A percentile compares a stretch with the other conserved stretches of the same genome.
Conservation (phyloP, 2,888 invertebrate species). For the Heliconius ismenius region DNA sequence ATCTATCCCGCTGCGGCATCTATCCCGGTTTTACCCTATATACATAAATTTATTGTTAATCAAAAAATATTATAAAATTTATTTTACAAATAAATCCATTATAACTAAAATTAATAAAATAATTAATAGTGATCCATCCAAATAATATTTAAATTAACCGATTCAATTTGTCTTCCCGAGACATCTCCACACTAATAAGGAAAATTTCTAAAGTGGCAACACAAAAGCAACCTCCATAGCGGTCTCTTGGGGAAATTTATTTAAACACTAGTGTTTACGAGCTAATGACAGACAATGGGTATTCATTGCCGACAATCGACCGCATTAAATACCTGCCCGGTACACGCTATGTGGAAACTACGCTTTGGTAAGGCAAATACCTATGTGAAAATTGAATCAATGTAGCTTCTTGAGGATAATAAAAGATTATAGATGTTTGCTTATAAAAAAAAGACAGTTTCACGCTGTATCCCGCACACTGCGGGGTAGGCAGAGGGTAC, state of each 20-base stretch:
- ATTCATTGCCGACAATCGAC: constrained; percentile 45
- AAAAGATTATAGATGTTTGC: not conserved
- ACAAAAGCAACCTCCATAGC: constrained; percentile 55
- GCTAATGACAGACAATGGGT: constrained; percentile 59
- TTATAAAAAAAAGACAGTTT: too few species aligned
- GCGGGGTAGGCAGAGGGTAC: too few species aligned
- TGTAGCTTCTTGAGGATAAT: not conserved
- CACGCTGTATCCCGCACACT: too few species aligned
- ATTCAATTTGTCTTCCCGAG: constrained; percentile 16
- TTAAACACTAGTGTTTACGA: constrained; percentile 65
- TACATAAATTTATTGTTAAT: not conserved
- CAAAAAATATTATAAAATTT: not conserved
- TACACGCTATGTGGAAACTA: constrained; percentile 48
- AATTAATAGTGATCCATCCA: not conserved
- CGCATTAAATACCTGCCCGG: constrained; percentile 40
- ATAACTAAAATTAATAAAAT: not conserved
- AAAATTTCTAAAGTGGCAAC: constrained; percentile 43
- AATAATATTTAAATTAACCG: constrained; percentile 19
- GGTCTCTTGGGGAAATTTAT: constrained; percentile 60
- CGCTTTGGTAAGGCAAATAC: constrained; percentile 47
- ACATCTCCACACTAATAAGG: constrained; percentile 19
- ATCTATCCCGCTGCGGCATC: too few species aligned
- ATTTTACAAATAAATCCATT: not conserved
- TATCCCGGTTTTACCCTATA: too few species aligned
- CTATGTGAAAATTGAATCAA: constrained; percentile 21